Evolutionary conservation across 2,888 invertebrate genomes (phyloP), one percentile per base, ranked within the genome.

Genomic region (Acrobasis repandana): DNA sequence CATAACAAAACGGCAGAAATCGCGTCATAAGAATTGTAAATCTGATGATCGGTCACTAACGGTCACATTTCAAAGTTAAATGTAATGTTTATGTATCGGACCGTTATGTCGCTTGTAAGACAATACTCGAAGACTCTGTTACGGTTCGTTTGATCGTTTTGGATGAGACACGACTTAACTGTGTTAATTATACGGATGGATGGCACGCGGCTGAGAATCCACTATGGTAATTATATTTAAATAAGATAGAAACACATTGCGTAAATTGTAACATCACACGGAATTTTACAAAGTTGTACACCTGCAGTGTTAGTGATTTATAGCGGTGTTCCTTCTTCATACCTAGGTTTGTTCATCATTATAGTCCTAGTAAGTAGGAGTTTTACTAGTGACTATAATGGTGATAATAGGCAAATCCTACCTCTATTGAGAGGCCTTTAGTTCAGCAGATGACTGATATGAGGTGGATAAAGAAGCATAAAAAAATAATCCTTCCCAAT

Each of bases 1-100:
- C 28, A 49, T 52, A 36, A 20, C 18, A 38, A 16, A 4, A 16
- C 51, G 15, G 8, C 14, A 54, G 20, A 54, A 2, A 10, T 16
- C 8, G 6, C 14, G 14, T 8, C 9, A 20, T 47, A 57, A 47
- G 56, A 57, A 57, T 57, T 47, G 15, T 33, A 57, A 57, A 47
- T 47, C 6, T 28, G 20, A 46, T 46, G 47, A 46, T 47, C 56
- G 47, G 56, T 57, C 56, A 57, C 28, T 57, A 57, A 57, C 56
- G 46, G 47, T 56, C 46, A 14, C 46, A 57, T 57, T 33, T 33
- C 33, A 57, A 57, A 57, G 20, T 57, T 57, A 57, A 57, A 57
- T 57, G 33, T 33, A 47, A 57, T 57, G 56, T 57, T 47, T 57
- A 57, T 57, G 46, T 57, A 57, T 57, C 46, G 28, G 28, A 9